Conservation (phyloP, 2,888 invertebrate species). For the Danaus chrysippus region DNA sequence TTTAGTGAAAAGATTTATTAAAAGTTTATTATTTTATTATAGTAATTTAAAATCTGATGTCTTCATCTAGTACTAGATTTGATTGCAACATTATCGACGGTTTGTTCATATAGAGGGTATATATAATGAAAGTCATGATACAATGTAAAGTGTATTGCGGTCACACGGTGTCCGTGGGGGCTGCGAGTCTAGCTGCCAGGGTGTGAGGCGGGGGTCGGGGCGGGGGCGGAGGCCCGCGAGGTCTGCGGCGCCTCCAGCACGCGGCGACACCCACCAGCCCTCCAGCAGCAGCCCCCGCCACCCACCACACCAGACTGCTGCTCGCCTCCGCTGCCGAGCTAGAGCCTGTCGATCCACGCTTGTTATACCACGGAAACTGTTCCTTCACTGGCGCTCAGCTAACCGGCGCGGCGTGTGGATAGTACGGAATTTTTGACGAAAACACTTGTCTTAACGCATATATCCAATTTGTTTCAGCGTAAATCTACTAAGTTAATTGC, state of each 20-base stretch:
- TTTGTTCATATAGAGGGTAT: background rate
- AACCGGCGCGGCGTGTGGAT: background rate
- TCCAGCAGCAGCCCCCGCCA: slow-evolving; percentile 42
- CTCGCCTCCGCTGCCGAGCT: slow-evolving; percentile 47
- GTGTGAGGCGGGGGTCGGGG: slow-evolving; percentile 65
- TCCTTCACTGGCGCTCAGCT: background rate
- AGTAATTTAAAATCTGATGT: too few relatives aligned
- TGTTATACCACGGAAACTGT: background rate
- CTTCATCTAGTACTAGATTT: too few relatives aligned
- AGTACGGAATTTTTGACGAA: background rate
- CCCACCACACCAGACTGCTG: slow-evolving; percentile 45
- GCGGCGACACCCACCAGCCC: slow-evolving; percentile 42
- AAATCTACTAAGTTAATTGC: too few relatives aligned
- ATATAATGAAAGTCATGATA: slow-evolving; percentile 35
- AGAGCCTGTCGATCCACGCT: slow-evolving; percentile 33
- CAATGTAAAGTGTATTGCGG: slow-evolving; percentile 59
- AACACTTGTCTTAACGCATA: too few relatives aligned
- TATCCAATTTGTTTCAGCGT: too few relatives aligned
- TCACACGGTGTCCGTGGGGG: slow-evolving; percentile 67
- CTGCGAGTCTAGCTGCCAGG: slow-evolving; percentile 61
- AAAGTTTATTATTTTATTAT: too few relatives aligned
- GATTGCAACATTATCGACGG: too few relatives aligned
- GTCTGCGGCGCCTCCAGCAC: slow-evolving; percentile 56
- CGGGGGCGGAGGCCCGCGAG: slow-evolving; percentile 53
- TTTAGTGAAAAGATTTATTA: too few relatives aligned